A percentile compares a stretch with the other conserved stretches of the same genome.
Evolutionary conservation across 2,797 vertebrate species (phyloP).

Genomic region (Microtus californicus): DNA sequence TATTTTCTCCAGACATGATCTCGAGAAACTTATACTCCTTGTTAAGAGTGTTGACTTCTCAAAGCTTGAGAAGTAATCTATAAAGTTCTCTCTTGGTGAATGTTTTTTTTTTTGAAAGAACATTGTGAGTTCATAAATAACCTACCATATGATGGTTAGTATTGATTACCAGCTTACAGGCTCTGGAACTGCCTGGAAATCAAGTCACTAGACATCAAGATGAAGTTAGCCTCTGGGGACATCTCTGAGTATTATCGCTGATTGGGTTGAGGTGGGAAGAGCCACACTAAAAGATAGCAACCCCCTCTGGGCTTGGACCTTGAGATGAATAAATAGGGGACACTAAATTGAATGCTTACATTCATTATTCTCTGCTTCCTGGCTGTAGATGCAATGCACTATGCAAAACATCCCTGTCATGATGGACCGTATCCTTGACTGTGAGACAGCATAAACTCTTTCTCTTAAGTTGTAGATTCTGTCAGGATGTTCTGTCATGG

Average conservation of each 20-base stretch:
- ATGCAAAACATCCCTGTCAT: neutral
- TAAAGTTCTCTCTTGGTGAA: neutral
- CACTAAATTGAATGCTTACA: fast-evolving
- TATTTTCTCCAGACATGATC: too few relatives aligned
- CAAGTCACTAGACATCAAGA: neutral
- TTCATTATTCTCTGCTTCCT: neutral
- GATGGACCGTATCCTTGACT: neutral
- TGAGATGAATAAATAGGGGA: neutral
- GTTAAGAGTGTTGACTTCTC: neutral
- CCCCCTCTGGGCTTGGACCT: neutral
- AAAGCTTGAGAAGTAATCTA: neutral
- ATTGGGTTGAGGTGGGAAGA: neutral
- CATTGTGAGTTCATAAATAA: neutral
- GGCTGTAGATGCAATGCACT: neutral
- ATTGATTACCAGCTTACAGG: neutral
- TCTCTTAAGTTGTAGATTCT: neutral
- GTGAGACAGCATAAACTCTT: neutral
- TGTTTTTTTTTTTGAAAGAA: neutral
- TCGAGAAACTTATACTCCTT: neutral
- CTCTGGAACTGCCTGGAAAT: neutral
- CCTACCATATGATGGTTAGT: too few relatives aligned
- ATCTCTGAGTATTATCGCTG: neutral
- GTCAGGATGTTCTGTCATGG: neutral
- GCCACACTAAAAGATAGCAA: neutral
- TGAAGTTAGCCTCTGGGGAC: neutral